Conservation (phyloP, 2,797 vertebrate species). For the Centropyge bicolor region DNA sequence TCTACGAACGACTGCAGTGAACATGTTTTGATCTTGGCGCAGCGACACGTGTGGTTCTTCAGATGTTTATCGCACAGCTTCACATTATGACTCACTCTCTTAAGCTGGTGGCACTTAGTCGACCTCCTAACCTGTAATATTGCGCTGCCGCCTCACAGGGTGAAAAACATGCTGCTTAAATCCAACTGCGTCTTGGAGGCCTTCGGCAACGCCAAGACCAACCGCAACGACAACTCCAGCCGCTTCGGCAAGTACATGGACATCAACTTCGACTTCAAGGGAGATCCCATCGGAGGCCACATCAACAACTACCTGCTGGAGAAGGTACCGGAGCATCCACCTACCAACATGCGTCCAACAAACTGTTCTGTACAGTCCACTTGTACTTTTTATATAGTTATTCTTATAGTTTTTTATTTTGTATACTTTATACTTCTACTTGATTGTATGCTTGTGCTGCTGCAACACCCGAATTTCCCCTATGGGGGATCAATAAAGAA, state of each 20-base stretch:
- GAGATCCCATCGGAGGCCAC: slow-evolving; percentile 97
- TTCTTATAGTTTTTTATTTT: too few relatives aligned
- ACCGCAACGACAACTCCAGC: slow-evolving; percentile 98
- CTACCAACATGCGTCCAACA: too few relatives aligned
- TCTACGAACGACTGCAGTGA: neutral
- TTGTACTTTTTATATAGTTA: too few relatives aligned
- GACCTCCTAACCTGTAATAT: neutral
- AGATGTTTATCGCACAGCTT: neutral
- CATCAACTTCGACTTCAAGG: slow-evolving; percentile 99
- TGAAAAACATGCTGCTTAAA: slow-evolving; percentile 98
- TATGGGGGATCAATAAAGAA: too few relatives aligned
- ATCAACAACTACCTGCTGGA: slow-evolving; percentile 98
- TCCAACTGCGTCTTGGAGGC: slow-evolving; percentile 98
- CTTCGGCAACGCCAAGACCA: slow-evolving; percentile 98
- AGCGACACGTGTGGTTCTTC: too few relatives aligned
- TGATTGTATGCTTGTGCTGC: too few relatives aligned
- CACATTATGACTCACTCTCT: neutral
- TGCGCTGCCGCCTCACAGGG: slow-evolving; percentile 80
- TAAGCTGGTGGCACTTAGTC: neutral
- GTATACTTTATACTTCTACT: too few relatives aligned
- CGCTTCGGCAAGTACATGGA: slow-evolving; percentile 99
- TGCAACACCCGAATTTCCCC: too few relatives aligned
- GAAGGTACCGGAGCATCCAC: slow-evolving; percentile 86
- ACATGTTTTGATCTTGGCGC: neutral
- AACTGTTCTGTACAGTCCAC: too few relatives aligned